Evolutionary conservation across 2,888 invertebrate genomes (phyloP), one percentile per base, ranked within the genome.

Genomic region (Sylvicola fuscatus): DNA sequence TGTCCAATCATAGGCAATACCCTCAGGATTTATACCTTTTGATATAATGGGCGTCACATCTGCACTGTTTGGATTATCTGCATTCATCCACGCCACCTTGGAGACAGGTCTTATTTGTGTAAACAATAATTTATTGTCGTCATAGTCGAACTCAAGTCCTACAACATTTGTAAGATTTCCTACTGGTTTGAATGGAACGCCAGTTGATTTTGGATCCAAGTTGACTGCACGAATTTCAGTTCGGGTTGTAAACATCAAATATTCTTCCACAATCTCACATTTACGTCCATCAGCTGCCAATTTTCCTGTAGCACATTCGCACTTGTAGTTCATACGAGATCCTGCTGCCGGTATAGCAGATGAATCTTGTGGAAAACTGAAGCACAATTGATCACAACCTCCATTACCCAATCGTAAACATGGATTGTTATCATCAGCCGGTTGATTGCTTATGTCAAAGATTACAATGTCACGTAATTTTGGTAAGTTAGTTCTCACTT

Each of bases 1-100:
- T 0, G 95, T 87, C 97, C 97, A 98, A 52, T 98, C 97, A 51
- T 92, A 90, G 0, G 90, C 86, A 41, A 92, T 81, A 3, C 90
- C 89, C 55, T 90, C 89, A 0, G 90, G 89, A 56, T 87, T 89
- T 37, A 89, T 84, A 14, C 82, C 80, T 49, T 75, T 75, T 44
- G 59, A 73, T 26, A 83, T 68, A 2, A 86, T 70, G 37, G 71
- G 73, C 32, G 70, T 70, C 4, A 77, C 70, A 34, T 66, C 66
- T 3, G 61, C 54, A 3, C 61, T 55, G 2, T 69, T 68, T 0
- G 84, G 84, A 41, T 68, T 70, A 36, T 70, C 70, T 0, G 82
- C 71, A 2, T 76, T 68, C 54, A 86, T 71, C 67, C 75, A 82
- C 1, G 78, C 84, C 39, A 90, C 87, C 48, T 75, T 73, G 1